Evolutionary conservation across 2,113 vertebrate genomes (phyloP), one percentile per base, ranked within the genome.

Genomic region (Callopanchax toddi): DNA sequence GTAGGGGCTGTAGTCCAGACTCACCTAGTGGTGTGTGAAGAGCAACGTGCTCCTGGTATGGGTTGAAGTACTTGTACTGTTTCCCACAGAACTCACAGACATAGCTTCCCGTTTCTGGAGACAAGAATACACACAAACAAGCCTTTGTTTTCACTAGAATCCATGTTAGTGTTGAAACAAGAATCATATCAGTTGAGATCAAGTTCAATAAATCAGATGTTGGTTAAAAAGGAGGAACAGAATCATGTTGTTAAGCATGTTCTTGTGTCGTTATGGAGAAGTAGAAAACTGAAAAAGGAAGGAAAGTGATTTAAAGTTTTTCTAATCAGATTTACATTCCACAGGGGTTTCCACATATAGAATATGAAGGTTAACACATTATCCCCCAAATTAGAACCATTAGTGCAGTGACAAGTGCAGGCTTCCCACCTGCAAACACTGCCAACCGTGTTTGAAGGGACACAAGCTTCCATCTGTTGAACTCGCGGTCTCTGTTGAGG

Each of bases 61-160:
- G 97, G 48, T 97, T 99, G 89, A 98, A 99, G 88, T 99, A 99
- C 82, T 99, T 99, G 91, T 99, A 99, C 91, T 98, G 97, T 82
- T 99, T 99, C 71, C 97, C 97, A 22, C 97, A 99, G 88, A 94
- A 98, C 78, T 98, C 97, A 63, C 97, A 99, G 25, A 96, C 94
- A 63, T 99, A 99, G 86, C 96, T 97, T 78, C 97, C 97, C 0
- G 97, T 98, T 93, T 99, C 97, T 99, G 90, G 37, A 73, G 45
- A 82, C n/a, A 46, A 83, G 54, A 81, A 55, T 60, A 79, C 12
- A 69, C 58, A 79, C 23, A 70, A 65, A 60, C 16, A 61, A 74
- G 55, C 11, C 17, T 18, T 62, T 43, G 42, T 60, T 57, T 64
- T 67, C 6, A 56, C 15, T 17, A 11, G 26, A 40, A 68, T 57